A percentile compares a stretch with the other conserved stretches of the same genome.
phyloP scores from a whole-genome alignment of 2,888 invertebrate species.

The Tetragonula carbonaria region DNA sequence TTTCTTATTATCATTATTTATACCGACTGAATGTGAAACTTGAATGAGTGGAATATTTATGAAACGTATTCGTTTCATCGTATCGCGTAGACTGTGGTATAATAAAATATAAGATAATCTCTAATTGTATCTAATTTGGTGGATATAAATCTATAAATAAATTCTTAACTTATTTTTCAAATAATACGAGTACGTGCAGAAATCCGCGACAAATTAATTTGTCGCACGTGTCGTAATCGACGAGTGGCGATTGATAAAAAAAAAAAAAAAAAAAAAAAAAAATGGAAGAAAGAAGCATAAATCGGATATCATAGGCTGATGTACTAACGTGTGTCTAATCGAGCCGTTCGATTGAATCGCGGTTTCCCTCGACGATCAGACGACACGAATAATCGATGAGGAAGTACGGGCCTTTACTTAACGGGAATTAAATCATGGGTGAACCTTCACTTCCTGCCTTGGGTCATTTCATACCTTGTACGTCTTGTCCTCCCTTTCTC shows the following conservation, averaged over 20 bases:
- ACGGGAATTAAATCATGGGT: constrained; percentile 77
- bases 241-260: too few relatives aligned
- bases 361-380: constrained; percentile 59
- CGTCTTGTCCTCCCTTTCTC: constrained; percentile 9
- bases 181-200: too few relatives aligned
- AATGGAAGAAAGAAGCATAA: not conserved
- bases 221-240: too few relatives aligned
- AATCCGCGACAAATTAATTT: too few relatives aligned
- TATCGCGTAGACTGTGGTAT: too few relatives aligned
- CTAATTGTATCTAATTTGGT: too few relatives aligned
- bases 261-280: too few relatives aligned
- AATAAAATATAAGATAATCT: too few relatives aligned
- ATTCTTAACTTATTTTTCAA: too few relatives aligned
- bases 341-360: constrained; percentile 53
- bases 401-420: constrained; percentile 74
- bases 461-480: constrained; percentile 61
- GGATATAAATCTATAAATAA: too few relatives aligned
- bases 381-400: constrained; percentile 71
- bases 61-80: not conserved
- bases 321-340: constrained; percentile 48
- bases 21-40: too few relatives aligned
- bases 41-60: not conserved
- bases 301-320: constrained; percentile 6
- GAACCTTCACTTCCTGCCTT: constrained; percentile 74
- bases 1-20: not conserved